Evolutionary conservation across 2,888 invertebrate genomes (phyloP).

Genomic region (Sinopyrophorus schimmeli): DNA sequence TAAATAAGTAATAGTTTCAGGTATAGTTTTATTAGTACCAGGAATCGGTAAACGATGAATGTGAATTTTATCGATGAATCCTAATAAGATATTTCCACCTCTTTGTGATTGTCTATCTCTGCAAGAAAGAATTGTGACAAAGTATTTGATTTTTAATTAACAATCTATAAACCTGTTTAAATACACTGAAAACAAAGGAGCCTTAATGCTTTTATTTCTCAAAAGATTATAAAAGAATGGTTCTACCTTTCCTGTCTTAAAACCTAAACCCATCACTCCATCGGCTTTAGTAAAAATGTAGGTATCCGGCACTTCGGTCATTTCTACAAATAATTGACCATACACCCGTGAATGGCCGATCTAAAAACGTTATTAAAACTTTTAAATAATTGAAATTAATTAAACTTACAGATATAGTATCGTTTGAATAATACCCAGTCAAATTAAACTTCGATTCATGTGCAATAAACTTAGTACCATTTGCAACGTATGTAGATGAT

Average conservation of each 20-base stretch:
- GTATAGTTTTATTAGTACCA: conserved; percentile 35
- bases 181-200: conserved; percentile 70
- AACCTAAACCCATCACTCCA: conserved; percentile 71
- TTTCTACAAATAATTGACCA: conserved; percentile 73
- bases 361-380: conserved; percentile 47
- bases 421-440: conserved; percentile 68
- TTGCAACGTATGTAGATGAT: conserved; percentile 66
- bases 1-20: conserved; percentile 64
- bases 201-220: conserved; percentile 56
- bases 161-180: conserved; percentile 62
- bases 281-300: conserved; percentile 71
- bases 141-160: conserved; percentile 3
- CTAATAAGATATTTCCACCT: conserved; percentile 63
- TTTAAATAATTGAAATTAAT: too few species aligned
- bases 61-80: conserved; percentile 66
- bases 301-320: conserved; percentile 65
- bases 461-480: conserved; percentile 63
- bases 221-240: conserved; percentile 71
- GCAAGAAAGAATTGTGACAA: conserved; percentile 34
- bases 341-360: conserved; percentile 60
- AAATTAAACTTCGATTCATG: conserved; percentile 63
- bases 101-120: conserved; percentile 61
- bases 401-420: conserved; percentile 65
- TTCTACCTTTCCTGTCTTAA: conserved; percentile 58
- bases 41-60: conserved; percentile 52